Base-by-base conservation (phyloP, 1,140 invertebrate species). In the Nephotettix cincticeps region DNA sequence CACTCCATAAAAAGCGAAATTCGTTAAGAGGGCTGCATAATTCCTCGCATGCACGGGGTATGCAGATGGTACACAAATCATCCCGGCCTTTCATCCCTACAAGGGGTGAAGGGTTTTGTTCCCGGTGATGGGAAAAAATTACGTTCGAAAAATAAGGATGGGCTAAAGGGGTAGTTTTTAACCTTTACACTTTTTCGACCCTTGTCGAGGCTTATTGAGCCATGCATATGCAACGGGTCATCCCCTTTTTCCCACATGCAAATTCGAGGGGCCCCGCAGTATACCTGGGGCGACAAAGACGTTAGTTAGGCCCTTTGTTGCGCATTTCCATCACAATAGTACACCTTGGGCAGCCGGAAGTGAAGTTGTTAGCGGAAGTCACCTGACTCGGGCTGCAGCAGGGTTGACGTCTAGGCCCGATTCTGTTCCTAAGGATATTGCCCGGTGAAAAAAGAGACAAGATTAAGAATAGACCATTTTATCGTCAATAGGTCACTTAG, bases 21-120 rank as follows among this genome's bases (percentile, higher is more conserved):
- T 64, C 61, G 61, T 64, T 64, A 64, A 64, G 61, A 64, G 61
- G 47, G 47, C 47, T 51, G 47, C 28, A n/a, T 36, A 64, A 64
- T 27, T 32, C 61, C 61, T 64, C 25, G 32, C 32, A 64, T 64
- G 61, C 61, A 64, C 32, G 32, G n/a, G 61, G 27, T 64, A 64
- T 64, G 61, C 61, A 64, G 61, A 64, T 64, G 61, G 28, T 19
- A 19, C 61, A 64, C 61, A 64, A 64, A 64, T 64, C 61, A 64
- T 64, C 13, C 61, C 9, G 23, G 25, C 28, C 19, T 2, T 19
- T 36, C 28, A 9, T 19, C 28, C 2, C 17, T 13, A 11, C 27
- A 64, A 11, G 28, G 29, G 61, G 61, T 27, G 28, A 64, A 27
- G 61, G 61, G 61, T 36, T 64, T 32, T 64, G 25, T 29, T 19